Evolutionary conservation across 2,888 invertebrate species (phyloP).

Genomic region (Drosophila percnosoma): DNA sequence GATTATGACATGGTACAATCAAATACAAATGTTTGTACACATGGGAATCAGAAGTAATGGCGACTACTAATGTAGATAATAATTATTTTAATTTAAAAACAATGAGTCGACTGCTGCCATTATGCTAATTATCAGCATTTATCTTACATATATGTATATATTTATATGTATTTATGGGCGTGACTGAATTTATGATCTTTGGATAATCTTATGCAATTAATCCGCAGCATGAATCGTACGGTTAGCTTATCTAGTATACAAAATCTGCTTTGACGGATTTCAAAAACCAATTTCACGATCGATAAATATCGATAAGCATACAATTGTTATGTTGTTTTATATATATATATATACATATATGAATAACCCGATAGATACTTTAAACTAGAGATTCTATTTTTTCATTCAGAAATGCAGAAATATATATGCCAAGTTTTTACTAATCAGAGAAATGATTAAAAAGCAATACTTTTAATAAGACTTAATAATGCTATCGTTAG

Average conservation of each 20-base stretch:
- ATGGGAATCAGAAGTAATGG: conserved; percentile 12
- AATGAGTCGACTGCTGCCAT: conserved; percentile 35
- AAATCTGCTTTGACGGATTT: neutral
- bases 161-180: neutral
- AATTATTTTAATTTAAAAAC: conserved; percentile 48
- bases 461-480: no score
- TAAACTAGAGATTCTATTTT: neutral
- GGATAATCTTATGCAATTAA: neutral
- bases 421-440: neutral
- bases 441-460: neutral
- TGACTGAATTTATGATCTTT: neutral
- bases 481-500: no score
- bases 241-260: neutral
- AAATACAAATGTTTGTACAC: neutral
- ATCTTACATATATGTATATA: conserved; percentile 10
- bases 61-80: conserved; percentile 37
- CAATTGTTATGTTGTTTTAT: neutral
- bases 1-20: conserved; percentile 57
- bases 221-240: neutral
- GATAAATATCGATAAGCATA: neutral
- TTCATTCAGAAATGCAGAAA: neutral
- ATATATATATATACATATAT: neutral
- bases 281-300: neutral
- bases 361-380: no score
- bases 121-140: conserved; percentile 47